Evolutionary conservation across 2,113 vertebrate species (phyloP).

Genomic region (Laterallus jamaicensis): DNA sequence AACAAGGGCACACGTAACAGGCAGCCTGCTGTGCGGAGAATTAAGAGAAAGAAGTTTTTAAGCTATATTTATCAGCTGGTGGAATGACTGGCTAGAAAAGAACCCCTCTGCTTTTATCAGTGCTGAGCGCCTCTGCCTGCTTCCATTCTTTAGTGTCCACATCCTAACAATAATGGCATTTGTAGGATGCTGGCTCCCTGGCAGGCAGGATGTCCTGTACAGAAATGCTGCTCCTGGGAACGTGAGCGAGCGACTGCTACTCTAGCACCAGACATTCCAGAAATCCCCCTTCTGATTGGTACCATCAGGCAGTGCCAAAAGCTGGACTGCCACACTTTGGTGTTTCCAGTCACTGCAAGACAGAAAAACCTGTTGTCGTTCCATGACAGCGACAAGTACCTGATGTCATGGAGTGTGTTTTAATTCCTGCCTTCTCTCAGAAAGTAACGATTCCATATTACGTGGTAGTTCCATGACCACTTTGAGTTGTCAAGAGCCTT

Average conservation of each 20-base stretch:
- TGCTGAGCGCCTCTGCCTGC: not conserved
- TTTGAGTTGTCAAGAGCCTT: not conserved
- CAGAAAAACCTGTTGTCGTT: not conserved
- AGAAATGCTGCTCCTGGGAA: not conserved
- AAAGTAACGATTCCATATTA: not conserved
- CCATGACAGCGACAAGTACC: not conserved
- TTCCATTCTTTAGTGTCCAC: not conserved
- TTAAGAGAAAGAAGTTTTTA: not conserved
- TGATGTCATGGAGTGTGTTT: not conserved
- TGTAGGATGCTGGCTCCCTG: not conserved
- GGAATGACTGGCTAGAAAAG: not conserved
- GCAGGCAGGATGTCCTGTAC: not conserved
- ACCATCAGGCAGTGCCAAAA: not conserved
- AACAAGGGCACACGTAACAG: constrained; percentile 5
- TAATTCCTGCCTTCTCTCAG: not conserved
- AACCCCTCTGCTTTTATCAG: not conserved
- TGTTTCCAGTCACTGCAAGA: not conserved
- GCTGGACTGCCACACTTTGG: not conserved
- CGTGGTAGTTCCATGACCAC: constrained; percentile 7
- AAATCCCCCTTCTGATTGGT: not conserved
- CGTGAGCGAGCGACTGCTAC: rapidly evolving
- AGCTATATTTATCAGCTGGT: constrained; percentile 15
- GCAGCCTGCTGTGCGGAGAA: not conserved
- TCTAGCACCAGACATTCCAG: not conserved
- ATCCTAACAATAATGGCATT: not conserved